These are phyloP conservation scores for Bacillus rossius DNA, from an alignment of 1,140 invertebrate species.

Conservation along the genomic window DNA sequence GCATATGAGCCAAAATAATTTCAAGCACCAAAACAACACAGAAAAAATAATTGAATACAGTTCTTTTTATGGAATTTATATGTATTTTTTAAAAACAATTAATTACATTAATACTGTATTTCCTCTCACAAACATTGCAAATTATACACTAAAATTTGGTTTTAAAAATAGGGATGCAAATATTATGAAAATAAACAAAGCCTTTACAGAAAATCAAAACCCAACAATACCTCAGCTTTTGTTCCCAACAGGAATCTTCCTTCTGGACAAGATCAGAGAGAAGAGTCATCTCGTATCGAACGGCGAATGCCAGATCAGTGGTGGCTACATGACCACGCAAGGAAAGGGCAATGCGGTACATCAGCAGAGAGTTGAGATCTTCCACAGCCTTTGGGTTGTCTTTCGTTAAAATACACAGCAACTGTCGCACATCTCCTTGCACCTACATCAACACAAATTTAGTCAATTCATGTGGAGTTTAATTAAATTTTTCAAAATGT, in stretches of 20 bases:
- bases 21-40: no score
- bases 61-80: no score
- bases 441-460: slow-evolving; percentile 43
- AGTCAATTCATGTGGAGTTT: neutral
- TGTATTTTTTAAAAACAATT: no score
- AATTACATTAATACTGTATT: no score
- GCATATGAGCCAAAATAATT: no score
- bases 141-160: no score
- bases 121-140: no score
- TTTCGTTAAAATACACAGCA: slow-evolving; percentile 85
- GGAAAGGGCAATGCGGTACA: slow-evolving; percentile 72
- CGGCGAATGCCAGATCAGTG: slow-evolving; percentile 67
- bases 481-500: neutral
- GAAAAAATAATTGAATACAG: no score
- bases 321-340: slow-evolving; percentile 58
- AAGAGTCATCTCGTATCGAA: slow-evolving; percentile 83
- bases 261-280: slow-evolving; percentile 83
- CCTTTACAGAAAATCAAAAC: no score
- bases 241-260: slow-evolving; percentile 94
- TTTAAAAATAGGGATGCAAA: no score
- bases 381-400: slow-evolving; percentile 86
- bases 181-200: no score
- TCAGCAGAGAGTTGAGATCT: slow-evolving; percentile 75
- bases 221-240: slow-evolving; percentile 59
- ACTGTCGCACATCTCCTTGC: slow-evolving; percentile 79